Evolutionary conservation across 2,113 vertebrate species (phyloP).

Genomic region (Zosterops borbonicus): DNA sequence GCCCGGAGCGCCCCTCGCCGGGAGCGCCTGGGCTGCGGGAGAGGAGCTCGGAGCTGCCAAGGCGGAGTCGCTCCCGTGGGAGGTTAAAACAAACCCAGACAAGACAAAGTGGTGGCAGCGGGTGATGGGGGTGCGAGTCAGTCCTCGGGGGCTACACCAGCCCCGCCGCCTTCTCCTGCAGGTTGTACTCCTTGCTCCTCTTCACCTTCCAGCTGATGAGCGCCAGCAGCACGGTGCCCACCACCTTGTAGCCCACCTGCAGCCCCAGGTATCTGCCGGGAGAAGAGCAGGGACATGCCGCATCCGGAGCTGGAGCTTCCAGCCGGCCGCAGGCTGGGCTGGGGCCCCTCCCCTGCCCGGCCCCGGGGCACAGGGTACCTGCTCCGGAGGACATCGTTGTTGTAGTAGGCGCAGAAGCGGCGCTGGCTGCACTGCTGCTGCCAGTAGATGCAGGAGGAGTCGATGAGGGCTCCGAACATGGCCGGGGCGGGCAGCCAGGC

Average conservation of each 20-base stretch:
- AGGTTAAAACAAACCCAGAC: background rate
- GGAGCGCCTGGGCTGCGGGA: background rate
- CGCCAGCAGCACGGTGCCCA: conserved; percentile 82
- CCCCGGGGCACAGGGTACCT: conserved; percentile 68
- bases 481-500: conserved; percentile 91
- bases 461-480: conserved; percentile 88
- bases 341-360: rapidly evolving
- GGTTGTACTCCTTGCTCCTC: conserved; percentile 85
- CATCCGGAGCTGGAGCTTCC: background rate
- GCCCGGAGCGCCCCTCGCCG: background rate
- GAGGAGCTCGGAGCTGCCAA: background rate
- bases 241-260: conserved; percentile 85
- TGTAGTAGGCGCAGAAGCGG: conserved; percentile 88
- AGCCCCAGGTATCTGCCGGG: conserved; percentile 87
- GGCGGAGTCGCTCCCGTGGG: background rate
- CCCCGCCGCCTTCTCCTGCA: conserved; percentile 80
- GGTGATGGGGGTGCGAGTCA: background rate
- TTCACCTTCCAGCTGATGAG: conserved; percentile 86
- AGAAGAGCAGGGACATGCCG: background rate
- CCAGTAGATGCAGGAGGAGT: conserved; percentile 90
- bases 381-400: conserved; percentile 86
- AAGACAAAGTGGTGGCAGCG: background rate
- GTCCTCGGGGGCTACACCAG: conserved; percentile 60
- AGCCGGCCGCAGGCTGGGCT: background rate
- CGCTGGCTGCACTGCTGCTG: conserved; percentile 75